Conservation (phyloP, 2,113 vertebrate genomes). For the Oryzias melastigma region DNA sequence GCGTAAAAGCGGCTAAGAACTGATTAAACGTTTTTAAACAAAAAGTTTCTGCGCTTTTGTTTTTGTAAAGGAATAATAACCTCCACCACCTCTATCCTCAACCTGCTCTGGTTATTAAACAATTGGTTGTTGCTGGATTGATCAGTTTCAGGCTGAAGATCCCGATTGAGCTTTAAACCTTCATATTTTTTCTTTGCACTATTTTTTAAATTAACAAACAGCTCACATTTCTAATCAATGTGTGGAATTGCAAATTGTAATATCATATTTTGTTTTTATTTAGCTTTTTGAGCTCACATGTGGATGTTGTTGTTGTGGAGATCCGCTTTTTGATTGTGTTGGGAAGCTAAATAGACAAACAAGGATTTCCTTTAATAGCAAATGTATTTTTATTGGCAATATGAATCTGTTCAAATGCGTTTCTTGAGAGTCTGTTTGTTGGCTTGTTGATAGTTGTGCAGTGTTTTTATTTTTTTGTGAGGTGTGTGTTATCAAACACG, state of each 20-base stretch:
- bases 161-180: slow-evolving; percentile 22
- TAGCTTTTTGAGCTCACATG: background rate
- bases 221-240: slow-evolving; percentile 11
- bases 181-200: slow-evolving; percentile 26
- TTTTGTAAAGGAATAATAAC: too few relatives aligned
- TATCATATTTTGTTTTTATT: slow-evolving; percentile 4
- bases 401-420: background rate
- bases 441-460: background rate
- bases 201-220: slow-evolving; percentile 31
- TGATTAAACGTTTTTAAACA: too few relatives aligned
- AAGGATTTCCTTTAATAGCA: background rate
- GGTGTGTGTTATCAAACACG: slow-evolving; percentile 20
- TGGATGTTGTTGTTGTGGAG: background rate
- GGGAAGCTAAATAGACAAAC: background rate
- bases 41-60: too few relatives aligned
- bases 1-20: too few relatives aligned
- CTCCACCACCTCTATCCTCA: too few relatives aligned
- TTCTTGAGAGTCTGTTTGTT: background rate
- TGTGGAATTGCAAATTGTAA: slow-evolving; percentile 20
- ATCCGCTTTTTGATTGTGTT: background rate
- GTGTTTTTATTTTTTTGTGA: slow-evolving; percentile 16
- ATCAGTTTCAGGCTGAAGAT: slow-evolving; percentile 1
- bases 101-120: too few relatives aligned
- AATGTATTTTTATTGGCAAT: background rate
- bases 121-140: too few relatives aligned